Base-by-base conservation (phyloP, 2,113 vertebrate genomes). In the Pollachius pollachius region DNA sequence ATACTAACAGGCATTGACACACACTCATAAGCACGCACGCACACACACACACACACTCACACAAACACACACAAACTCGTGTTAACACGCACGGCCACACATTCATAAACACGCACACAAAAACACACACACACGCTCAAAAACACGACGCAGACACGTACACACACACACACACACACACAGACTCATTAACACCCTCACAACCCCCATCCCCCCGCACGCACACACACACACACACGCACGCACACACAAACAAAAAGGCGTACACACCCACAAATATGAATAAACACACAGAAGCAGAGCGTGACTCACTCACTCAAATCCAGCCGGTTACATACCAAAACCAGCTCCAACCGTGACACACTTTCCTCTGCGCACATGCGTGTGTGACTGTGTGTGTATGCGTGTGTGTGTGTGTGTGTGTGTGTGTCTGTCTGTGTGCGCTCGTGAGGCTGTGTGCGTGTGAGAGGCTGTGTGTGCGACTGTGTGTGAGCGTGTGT, bases 311-410 rank as follows among this genome's bases (percentile, higher is more conserved):
- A 34, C 30, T 34, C 30, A 27, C 27, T 27, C 27, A 87, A 85
- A 75, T 82, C 37, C 78, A 82, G 67, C 16, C 52, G 13, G 70
- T 90, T 89, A 81, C 67, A 79, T 82, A 89, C 88, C 69, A 61
- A 79, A 81, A 89, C 88, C 69, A 61, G 63, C 23, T 8, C 18
- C 65, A 83, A 81, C 60, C 71, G 71, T 77, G 76, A 84, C 85
- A 85, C 73, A 83, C 71, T 78, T 88, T 76, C 70, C 69, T 71
- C 15, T 57, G 15, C n/a, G 54, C 7, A 16, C 12, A 30, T 65
- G 72, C 48, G 60, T 62, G n/a, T 7, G 54, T 57, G 54, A 13
- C 17, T 7, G 16, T 6, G 54, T 6, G 54, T 17, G 17, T 4
- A 16, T 13, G 54, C 3, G 15, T 17, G 60, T 18, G 12, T 60